Evolutionary conservation across 1,140 invertebrate genomes (phyloP), one percentile per base, ranked within the genome.

Genomic region (Tyrophagus putrescentiae): DNA sequence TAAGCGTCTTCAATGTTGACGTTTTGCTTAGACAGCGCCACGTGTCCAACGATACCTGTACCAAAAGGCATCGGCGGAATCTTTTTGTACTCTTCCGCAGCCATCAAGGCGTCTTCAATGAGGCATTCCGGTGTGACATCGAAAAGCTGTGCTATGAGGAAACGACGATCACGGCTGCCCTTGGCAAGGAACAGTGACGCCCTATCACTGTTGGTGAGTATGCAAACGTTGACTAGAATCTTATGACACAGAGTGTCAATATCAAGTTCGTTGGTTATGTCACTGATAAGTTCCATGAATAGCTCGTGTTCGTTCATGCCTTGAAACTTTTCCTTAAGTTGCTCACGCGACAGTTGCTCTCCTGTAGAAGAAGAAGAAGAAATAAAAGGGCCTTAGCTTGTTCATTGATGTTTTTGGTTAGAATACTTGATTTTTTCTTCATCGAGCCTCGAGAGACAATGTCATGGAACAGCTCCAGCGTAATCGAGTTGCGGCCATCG

Each of bases 1-100:
- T 92, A 92, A 16, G 87, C 88, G 70, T 94, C 84, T 68, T 80
- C 85, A 68, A 92, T 90, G 74, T 92, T 91, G 70, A 94, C 85
- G 60, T 82, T 81, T 66, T 84, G 77, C 71, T 91, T 92, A 41
- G 79, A 88, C 69, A 87, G 79, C 23, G 89, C 89, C 1, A 92
- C 89, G 59, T 83, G 79, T 0, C 89, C 89, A 0, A 86, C 87
- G 58, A 94, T 90, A 1, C 89, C 89, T 5, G 34, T 81, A 1
- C 89, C 89, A 70, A 92, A 91, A 0, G 86, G 85, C 69, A 93
- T 87, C 7, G 68, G 67, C 25, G 69, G 67, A 31, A 64, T 67
- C 36, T 65, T 64, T 16, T 65, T 45, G 50, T 87, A 82, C 67
- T 90, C 86, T 66, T 91, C 84, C 11, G 79, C 78, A 57, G 80